Evolutionary conservation across 2,113 vertebrate genomes (phyloP), one percentile per base, ranked within the genome.

Genomic region (Erinaceus europaeus): DNA sequence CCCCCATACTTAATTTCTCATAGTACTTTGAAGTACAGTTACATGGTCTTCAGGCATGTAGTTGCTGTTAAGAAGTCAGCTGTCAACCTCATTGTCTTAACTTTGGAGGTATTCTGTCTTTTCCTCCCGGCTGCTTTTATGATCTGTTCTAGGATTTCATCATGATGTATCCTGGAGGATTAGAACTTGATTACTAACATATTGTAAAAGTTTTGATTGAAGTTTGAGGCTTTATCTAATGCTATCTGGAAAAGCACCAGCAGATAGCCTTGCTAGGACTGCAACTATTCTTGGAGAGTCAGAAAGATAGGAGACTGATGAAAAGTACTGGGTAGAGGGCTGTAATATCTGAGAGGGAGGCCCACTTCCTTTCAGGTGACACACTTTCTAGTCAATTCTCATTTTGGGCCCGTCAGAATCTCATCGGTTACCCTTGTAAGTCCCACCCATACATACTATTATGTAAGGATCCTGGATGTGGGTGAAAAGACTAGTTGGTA

Each of bases 171-270:
- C 52, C 44, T 80, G 67, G 86, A 75, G 71, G 36, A 12, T 62
- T 53, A 21, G 53, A 72, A 81, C 3, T 92, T 17, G 17, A 84
- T 86, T 85, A 84, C 80, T 46, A n/a, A 1, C 25, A 36, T 32
- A 74, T 27, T 52, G 8, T 79, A 40, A 71, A 73, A n/a, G 38
- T 18, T 50, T 3, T 64, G 46, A 73, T 52, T 52, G 44, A 73
- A 71, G 73, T 7, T 13, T 59, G 75, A 78, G n/a, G 53, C 71
- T 90, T 79, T 76, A 69, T 62, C 61, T 67, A 69, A 68, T 67
- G 36, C 50, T 59, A 74, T 81, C 62, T 84, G 81, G 57, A 62
- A 40, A 77, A 69, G 68, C 72, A 67, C 12, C 84, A 57, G 82
- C 15, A 50, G n/a, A 18, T 9, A 87, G 40, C 23, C 65, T 29